Conservation (phyloP, 2,888 invertebrate species). For the Leuctra nigra region DNA sequence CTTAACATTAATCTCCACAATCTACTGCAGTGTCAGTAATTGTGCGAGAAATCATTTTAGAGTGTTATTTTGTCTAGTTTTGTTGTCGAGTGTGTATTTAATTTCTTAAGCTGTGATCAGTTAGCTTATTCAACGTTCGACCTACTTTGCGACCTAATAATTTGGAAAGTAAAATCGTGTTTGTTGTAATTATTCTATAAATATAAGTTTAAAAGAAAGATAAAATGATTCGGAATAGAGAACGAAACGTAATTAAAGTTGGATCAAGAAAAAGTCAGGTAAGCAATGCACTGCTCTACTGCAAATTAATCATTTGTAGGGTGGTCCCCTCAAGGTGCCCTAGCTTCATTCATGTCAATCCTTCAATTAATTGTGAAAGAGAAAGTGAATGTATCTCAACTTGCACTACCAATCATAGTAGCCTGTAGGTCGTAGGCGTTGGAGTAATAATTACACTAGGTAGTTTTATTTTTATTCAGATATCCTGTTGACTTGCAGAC, state of each 20-base stretch:
- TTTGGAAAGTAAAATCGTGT: slow-evolving; percentile 20
- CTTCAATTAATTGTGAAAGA: slow-evolving; percentile 7
- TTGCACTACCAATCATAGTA: neutral
- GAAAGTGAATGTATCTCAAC: slow-evolving; percentile 1
- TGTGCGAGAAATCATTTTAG: slow-evolving; percentile 20
- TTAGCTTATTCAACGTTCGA: neutral
- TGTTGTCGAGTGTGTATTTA: no score
- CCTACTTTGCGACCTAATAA: slow-evolving; percentile 19
- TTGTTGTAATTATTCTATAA: slow-evolving; percentile 1
- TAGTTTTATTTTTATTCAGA: slow-evolving; percentile 1
- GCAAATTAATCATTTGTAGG: no score
- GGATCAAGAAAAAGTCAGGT: slow-evolving; percentile 83
- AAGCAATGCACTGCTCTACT: no score
- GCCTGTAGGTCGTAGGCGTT: slow-evolving; percentile 4
- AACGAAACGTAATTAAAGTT: slow-evolving; percentile 57
- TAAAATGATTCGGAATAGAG: slow-evolving; percentile 35
- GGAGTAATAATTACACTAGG: neutral
- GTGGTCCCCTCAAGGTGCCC: no score
- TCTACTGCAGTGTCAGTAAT: slow-evolving; percentile 31
- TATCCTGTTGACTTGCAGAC: neutral
- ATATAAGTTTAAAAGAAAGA: no score
- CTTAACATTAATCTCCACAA: slow-evolving; percentile 24
- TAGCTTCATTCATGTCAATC: no score
- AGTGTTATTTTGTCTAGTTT: neutral
- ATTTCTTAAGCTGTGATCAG: neutral